Evolutionary conservation across 1,140 invertebrate genomes (phyloP), one percentile per base, ranked within the genome.

Genomic region (Aphaenogaster floridana): DNA sequence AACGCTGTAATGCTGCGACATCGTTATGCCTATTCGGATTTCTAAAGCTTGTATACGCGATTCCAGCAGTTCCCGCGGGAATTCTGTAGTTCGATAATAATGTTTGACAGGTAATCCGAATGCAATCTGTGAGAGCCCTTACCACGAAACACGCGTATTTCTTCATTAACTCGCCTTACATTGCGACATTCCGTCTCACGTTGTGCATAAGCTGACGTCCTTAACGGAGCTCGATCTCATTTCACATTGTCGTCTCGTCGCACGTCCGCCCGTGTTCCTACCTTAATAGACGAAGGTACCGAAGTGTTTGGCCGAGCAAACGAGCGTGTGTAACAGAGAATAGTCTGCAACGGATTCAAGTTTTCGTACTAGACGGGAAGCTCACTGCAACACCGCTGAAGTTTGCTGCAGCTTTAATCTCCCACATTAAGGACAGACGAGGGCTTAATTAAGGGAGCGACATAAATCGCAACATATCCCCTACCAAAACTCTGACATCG

Each of bases 271-370:
- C 54, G 45, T 61, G 57, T 74, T 59, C n/a, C 61, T 68, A 61
- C 72, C 92, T 89, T 89, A 88, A 90, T 89, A 88, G 88, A 86
- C 88, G 89, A 85, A 91, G 85, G 88, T 89, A 92, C 91, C 66
- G 88, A 89, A 86, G 74, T 68, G 80, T 89, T 86, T 87, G 80
- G 36, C 69, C 80, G 54, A 74, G 54, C 57, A 69, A 86, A 72
- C 77, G 54, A 79, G 85, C 34, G 45, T 64, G 61, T 54, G 72
- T 77, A 84, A 83, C 72, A 50, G 79, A 78, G 68, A 64, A 68
- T 69, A 86, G 61, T 74, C 54, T 72, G 68, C 76, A 61, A 61
- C 69, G 66, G 84, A 86, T 86, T 74, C 69, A 45, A 80, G 54
- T 69, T 89, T 71, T 89, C 76, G 68, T 59, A n/a, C 72, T 54